These are phyloP conservation scores for Diabrotica balteata DNA, from an alignment of 2,888 invertebrate genomes.

Conservation along the genomic window DNA sequence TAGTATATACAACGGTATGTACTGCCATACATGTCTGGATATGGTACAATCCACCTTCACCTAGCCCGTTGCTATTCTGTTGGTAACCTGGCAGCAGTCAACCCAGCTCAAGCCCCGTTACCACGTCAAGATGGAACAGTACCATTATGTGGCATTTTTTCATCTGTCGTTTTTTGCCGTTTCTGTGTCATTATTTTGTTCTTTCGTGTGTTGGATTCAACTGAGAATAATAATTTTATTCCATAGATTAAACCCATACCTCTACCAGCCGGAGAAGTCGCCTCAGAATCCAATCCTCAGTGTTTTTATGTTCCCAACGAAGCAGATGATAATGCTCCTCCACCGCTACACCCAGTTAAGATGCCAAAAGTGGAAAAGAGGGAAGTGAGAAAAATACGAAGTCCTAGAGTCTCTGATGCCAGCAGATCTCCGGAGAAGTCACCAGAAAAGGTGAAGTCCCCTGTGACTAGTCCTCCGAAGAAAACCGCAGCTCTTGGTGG, in stretches of 20 bases:
- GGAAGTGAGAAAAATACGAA: conserved; percentile 39
- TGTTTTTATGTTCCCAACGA: conserved; percentile 80
- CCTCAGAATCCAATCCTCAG: conserved; percentile 72
- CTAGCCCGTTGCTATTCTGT: too few species aligned
- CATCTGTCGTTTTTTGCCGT: too few species aligned
- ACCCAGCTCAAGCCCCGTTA: too few species aligned
- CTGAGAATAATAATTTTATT: too few species aligned
- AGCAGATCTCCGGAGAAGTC: conserved; percentile 6
- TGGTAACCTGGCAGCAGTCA: too few species aligned
- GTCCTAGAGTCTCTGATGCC: conserved; percentile 34
- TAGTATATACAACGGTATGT: too few species aligned
- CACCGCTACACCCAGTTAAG: conserved; percentile 38
- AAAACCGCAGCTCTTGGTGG: conserved; percentile 57
- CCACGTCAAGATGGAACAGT: too few species aligned
- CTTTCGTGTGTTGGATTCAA: too few species aligned
- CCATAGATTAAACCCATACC: conserved; percentile 78
- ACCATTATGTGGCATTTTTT: too few species aligned
- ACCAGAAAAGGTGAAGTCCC: conserved; percentile 7
- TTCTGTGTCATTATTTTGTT: too few species aligned
- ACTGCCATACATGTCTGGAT: too few species aligned
- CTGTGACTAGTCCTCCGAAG: conserved; percentile 9
- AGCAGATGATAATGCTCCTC: conserved; percentile 64
- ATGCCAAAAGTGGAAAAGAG: conserved; percentile 33
- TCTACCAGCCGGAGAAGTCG: conserved; percentile 75
- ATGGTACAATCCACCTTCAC: too few species aligned